A percentile compares a stretch with the other conserved stretches of the same genome.
Conservation (phyloP, 2,888 invertebrate species). For the Zygothrica quintamaculata region DNA sequence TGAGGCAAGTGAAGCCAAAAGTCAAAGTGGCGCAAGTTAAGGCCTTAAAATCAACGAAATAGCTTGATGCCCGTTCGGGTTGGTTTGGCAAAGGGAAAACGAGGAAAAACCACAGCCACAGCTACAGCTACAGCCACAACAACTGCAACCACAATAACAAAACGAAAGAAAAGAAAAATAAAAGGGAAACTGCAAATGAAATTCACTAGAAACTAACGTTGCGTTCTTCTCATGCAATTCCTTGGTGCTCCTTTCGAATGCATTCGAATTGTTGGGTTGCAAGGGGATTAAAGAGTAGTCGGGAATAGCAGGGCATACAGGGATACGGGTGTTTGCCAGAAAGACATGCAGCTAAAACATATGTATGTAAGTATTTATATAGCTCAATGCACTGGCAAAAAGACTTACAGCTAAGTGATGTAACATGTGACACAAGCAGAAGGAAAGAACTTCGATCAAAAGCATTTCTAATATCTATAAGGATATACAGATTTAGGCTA, state of each 20-base stretch:
- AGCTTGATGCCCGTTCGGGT: constrained; percentile 67
- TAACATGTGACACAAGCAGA: background rate
- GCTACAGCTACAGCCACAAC: background rate
- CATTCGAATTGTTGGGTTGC: background rate
- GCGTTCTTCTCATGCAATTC: constrained; percentile 45
- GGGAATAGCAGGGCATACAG: constrained; percentile 1
- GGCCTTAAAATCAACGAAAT: constrained; percentile 71
- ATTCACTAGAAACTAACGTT: constrained; percentile 30
- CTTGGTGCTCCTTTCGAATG: constrained; percentile 35
- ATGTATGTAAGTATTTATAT: constrained; percentile 9
- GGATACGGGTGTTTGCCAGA: constrained; percentile 40
- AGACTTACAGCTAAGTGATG: background rate
- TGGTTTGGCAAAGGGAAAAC: constrained; percentile 41
- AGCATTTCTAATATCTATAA: too few species aligned
- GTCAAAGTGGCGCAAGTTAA: constrained; percentile 68
- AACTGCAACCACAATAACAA: constrained; percentile 11
- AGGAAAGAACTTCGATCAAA: too few species aligned
- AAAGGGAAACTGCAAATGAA: constrained; percentile 36
- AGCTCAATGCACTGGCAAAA: constrained; percentile 34
- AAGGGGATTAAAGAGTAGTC: too few species aligned
- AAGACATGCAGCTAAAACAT: constrained; percentile 15
- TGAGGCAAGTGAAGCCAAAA: constrained; percentile 58
- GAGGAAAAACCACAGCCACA: constrained; percentile 15
- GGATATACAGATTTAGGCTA: too few species aligned
- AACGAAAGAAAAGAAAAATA: constrained; percentile 15